Evolutionary conservation across 2,888 invertebrate species (phyloP), one percentile per base, ranked within the genome.

Genomic region (Cistogaster globosa): DNA sequence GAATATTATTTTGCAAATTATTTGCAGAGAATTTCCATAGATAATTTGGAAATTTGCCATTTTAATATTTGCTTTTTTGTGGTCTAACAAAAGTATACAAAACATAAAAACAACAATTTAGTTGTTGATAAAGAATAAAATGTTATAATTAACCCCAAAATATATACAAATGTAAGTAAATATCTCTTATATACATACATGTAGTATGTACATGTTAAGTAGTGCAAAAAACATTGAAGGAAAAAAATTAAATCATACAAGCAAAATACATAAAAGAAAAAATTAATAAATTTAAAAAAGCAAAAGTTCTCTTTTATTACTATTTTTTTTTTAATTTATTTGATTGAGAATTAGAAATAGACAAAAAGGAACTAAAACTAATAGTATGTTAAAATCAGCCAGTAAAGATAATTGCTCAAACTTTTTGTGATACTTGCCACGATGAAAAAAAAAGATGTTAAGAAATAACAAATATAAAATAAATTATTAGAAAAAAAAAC

Each of bases 91-190:
- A 63, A 42, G 12, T 5, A 22, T 62, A 55, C 16, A 42, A 63
- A 26, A 55, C 16, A 42, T 55, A 26, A 63, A 60, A 58, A 63
- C 55, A 69, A 32, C 45, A 58, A 82, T 67, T 72, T 68, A 69
- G 57, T 78, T 74, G 42, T 65, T 85, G 85, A 85, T 82, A 78
- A 78, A 63, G 63, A 78, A 74, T 60, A 65, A 85, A 78, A 78
- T 82, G 65, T 65, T 82, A 85, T 78, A 82, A 85, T 82, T 82
- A 85, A 85, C 77, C 82, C 81, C 57, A 82, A 78, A 85, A 82
- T 75, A 74, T 75, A 63, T 45, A 65, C 62, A 51, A 42, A 45
- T 45, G 45, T 45, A 45, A 5, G 45, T 45, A 45, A 9, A 38
- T 6, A 38, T 38, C 6, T 38, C 38, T 2, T 38, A 42, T 42